These are phyloP conservation scores for Calameuta filiformis DNA, from an alignment of 2,888 invertebrate genomes.

Conservation along the genomic window DNA sequence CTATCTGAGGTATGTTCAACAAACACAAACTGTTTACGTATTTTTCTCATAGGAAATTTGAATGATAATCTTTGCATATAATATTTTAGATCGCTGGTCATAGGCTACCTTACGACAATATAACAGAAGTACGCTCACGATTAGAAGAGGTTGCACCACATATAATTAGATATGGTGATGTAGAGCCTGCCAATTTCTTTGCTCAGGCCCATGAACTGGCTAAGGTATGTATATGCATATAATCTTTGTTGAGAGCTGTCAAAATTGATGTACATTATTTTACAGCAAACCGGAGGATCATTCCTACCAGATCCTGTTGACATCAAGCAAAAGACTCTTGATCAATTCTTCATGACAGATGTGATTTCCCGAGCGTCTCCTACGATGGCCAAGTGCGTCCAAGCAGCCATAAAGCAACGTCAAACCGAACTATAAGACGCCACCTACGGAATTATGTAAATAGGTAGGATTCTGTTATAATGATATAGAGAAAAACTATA, in stretches of 20 bases:
- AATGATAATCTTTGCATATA: background rate
- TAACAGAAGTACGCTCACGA: constrained; percentile 84
- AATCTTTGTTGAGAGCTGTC: background rate
- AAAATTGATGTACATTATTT: background rate
- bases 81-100: constrained; percentile 70
- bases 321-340: constrained; percentile 80
- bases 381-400: constrained; percentile 98
- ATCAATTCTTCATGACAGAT: constrained; percentile 96
- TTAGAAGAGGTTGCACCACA: constrained; percentile 90
- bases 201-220: constrained; percentile 82
- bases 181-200: constrained; percentile 87
- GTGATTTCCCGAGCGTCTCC: constrained; percentile 94
- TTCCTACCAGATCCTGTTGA: constrained; percentile 68
- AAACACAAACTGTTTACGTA: background rate
- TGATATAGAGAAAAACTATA: constrained; percentile 24
- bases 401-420: constrained; percentile 83
- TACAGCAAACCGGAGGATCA: constrained; percentile 43
- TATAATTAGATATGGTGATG: constrained; percentile 84
- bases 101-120: constrained; percentile 86
- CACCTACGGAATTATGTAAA: constrained; percentile 31
- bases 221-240: constrained; percentile 65
- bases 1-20: constrained; percentile 82
- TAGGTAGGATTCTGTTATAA: constrained; percentile 41
- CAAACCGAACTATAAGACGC: constrained; percentile 28
- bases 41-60: background rate